These are phyloP conservation scores for Motacilla alba DNA, from an alignment of 2,113 vertebrate genomes.

Conservation along the genomic window DNA sequence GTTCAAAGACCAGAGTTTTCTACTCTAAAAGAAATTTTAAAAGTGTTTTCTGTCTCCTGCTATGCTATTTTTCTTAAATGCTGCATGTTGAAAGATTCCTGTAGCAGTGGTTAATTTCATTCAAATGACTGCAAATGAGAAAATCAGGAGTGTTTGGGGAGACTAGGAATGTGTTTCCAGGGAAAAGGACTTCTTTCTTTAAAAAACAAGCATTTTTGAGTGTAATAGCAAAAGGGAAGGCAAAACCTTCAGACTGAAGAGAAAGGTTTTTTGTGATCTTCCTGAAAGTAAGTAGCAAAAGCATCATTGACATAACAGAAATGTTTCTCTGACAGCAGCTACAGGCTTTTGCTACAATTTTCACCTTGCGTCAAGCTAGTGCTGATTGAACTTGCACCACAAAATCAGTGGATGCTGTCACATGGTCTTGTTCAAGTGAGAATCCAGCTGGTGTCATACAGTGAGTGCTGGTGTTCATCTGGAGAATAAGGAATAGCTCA, in stretches of 20 bases:
- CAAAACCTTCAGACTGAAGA: not conserved
- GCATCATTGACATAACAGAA: not conserved
- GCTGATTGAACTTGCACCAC: not conserved
- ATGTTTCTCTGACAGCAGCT: not conserved
- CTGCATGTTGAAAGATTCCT: not conserved
- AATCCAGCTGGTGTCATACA: not conserved
- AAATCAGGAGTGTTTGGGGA: not conserved
- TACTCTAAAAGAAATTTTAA: not conserved
- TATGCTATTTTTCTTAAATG: not conserved
- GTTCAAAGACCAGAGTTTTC: not conserved
- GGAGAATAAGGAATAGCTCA: not conserved
- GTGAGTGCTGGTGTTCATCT: not conserved
- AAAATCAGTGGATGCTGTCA: not conserved
- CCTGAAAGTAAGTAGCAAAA: not conserved
- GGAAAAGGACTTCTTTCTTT: not conserved
- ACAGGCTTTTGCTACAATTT: not conserved
- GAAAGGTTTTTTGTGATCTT: not conserved
- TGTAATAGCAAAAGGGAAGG: not conserved
- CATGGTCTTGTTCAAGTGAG: not conserved
- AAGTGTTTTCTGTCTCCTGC: not conserved
- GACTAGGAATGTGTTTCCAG: not conserved
- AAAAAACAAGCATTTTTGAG: fast-evolving
- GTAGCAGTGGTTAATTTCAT: not conserved
- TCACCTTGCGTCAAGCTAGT: not conserved
- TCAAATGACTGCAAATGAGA: not conserved